A percentile compares a stretch with the other conserved stretches of the same genome.
phyloP scores from a whole-genome alignment of 2,797 vertebrate species.

The Sorex maritimensis region DNA sequence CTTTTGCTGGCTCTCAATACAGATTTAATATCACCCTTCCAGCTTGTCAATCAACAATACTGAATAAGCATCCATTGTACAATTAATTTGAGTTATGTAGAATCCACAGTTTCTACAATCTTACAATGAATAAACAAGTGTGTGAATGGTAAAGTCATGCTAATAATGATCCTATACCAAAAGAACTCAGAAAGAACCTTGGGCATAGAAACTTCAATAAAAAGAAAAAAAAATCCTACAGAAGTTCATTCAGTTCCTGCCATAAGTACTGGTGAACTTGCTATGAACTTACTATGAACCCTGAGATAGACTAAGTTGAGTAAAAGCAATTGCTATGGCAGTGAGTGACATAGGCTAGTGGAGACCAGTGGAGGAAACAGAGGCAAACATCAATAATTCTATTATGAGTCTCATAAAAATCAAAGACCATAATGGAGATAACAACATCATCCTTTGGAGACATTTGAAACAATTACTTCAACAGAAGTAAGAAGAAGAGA shows the following conservation, averaged over 20 bases:
- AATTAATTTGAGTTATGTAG: conserved; percentile 3
- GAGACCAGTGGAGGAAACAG: neutral
- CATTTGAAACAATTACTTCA: conserved; percentile 51
- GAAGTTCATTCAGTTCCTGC: conserved; percentile 15
- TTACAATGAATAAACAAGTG: conserved; percentile 28
- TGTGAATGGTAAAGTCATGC: conserved; percentile 5
- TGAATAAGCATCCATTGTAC: neutral
- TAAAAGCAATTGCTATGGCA: conserved; percentile 5
- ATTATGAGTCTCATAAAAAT: conserved; percentile 57
- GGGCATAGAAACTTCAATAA: neutral
- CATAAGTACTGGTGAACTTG: neutral
- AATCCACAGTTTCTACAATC: conserved; percentile 27
- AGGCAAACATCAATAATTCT: conserved; percentile 59
- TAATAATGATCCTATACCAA: conserved; percentile 44
- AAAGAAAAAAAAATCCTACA: conserved; percentile 33
- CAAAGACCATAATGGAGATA: conserved; percentile 41
- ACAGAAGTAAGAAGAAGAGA: neutral
- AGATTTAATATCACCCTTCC: conserved; percentile 40
- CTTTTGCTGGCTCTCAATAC: neutral
- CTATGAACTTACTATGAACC: neutral
- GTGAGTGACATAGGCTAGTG: conserved; percentile 12
- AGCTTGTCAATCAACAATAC: neutral
- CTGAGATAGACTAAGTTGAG: conserved; percentile 31
- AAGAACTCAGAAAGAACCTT: conserved; percentile 12
- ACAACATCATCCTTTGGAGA: conserved; percentile 61